Conservation (phyloP, 1,140 invertebrate species). For the Drosophila nannoptera region DNA sequence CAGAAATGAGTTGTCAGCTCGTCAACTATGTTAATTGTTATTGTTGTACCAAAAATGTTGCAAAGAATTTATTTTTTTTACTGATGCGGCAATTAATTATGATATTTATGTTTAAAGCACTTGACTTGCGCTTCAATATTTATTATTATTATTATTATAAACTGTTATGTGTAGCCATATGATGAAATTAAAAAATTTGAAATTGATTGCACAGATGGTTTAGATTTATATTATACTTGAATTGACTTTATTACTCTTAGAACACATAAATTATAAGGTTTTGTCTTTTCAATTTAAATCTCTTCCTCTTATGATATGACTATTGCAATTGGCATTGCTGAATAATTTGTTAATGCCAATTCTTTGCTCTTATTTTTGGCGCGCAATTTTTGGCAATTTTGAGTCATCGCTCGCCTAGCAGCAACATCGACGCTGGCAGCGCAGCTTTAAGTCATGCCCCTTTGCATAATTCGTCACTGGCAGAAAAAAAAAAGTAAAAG, state of each 20-base stretch:
- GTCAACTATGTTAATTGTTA: slow-evolving; percentile 27
- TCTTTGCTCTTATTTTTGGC: slow-evolving; percentile 58
- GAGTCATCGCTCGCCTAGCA: slow-evolving; percentile 50
- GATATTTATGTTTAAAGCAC: slow-evolving; percentile 23
- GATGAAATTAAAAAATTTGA: slow-evolving; percentile 25
- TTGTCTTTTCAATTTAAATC: neutral
- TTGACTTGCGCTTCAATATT: slow-evolving; percentile 21
- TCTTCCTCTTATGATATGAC: slow-evolving; percentile 18
- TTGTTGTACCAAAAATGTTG: slow-evolving; percentile 44
- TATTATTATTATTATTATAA: slow-evolving; percentile 5
- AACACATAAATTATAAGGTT: neutral
- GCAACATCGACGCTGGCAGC: neutral
- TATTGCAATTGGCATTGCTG: slow-evolving; percentile 42
- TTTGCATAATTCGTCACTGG: slow-evolving; percentile 52
- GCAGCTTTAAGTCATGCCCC: slow-evolving; percentile 47
- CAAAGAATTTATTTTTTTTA: slow-evolving; percentile 37
- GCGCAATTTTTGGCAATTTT: slow-evolving; percentile 63
- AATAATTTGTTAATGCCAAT: slow-evolving; percentile 48
- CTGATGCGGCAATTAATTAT: slow-evolving; percentile 50
- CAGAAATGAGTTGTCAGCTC: slow-evolving; percentile 42
- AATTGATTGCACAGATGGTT: slow-evolving; percentile 20
- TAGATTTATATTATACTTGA: neutral
- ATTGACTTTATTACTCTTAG: neutral
- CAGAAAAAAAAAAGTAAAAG: slow-evolving; percentile 20
- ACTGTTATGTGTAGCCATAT: neutral